Evolutionary conservation across 2,888 invertebrate species (phyloP), one percentile per base, ranked within the genome.

Genomic region (Ametastegia equiseti): DNA sequence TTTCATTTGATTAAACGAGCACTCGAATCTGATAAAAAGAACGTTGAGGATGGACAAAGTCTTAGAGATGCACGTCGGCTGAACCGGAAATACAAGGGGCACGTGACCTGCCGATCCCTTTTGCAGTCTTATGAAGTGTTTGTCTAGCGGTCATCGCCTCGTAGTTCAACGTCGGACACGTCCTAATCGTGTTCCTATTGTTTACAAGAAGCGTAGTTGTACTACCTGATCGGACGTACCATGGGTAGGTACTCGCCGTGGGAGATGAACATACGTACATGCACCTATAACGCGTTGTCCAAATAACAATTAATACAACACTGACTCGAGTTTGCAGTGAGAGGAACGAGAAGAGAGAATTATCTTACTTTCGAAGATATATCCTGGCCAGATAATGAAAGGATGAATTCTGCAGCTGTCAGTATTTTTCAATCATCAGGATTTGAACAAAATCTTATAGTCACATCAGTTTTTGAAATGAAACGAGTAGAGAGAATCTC

Each of bases 171-270:
- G 75, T 63, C 39, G 27, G 78, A 78, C 78, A 78, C 78, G 57
- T 78, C 82, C 36, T 81, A 84, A 87, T 88, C 88, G 88, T 88
- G 88, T 88, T 87, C 83, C 85, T 84, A 87, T 86, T 88, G 85
- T 85, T 86, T 87, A 86, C 86, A 83, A 85, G 84, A 80, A 80
- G 82, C 60, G 60, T 63, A 45, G 57, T 27, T 42, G 63, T 78
- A 19, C 54, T 63, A 42, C 45, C 57, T 63, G 60, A 63, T 78
- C 60, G 60, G 27, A 78, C 78, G 78, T 78, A 45, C n/a, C 23
- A 15, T 9, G 9, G n/a, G 23, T 69, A n/a, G n/a, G n/a, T n/a
- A n/a, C n/a, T n/a, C n/a, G n/a, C 30, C 63, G n/a, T 33, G 63
- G 30, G n/a, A 30, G 33, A 54, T 54, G 19, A 19, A 15, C 7